Conservation (phyloP, 2,113 vertebrate species). For the Myotis yumanensis region DNA sequence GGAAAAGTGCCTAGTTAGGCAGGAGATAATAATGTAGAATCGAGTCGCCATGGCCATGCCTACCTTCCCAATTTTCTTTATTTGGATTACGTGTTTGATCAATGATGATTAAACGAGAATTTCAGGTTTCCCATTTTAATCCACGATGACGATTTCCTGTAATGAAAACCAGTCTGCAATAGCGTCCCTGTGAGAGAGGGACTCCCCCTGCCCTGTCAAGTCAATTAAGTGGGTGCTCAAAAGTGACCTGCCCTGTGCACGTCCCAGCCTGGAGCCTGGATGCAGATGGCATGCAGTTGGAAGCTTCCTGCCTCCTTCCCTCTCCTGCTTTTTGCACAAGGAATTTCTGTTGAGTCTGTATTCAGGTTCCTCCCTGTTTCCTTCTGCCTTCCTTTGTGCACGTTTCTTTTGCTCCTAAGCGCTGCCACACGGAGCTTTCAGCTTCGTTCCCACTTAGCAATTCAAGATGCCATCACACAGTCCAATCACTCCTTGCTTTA, state of each 20-base stretch:
- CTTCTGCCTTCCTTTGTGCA: slow-evolving; percentile 32
- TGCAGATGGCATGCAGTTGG: slow-evolving; percentile 68
- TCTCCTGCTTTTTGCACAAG: slow-evolving; percentile 60
- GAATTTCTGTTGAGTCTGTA: slow-evolving; percentile 44
- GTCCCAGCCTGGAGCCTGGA: slow-evolving; percentile 74
- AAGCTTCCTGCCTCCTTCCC: slow-evolving; percentile 3
- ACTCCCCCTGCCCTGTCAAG: slow-evolving; percentile 59
- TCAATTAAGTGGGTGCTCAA: slow-evolving; percentile 83
- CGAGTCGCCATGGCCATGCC: slow-evolving; percentile 74
- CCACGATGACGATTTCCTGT: slow-evolving; percentile 77
- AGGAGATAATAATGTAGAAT: slow-evolving; percentile 81
- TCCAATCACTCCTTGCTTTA: neutral
- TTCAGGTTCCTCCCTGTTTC: slow-evolving; percentile 37
- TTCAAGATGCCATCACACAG: slow-evolving; percentile 63
- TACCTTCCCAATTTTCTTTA: slow-evolving; percentile 82
- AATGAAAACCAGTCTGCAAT: slow-evolving; percentile 80
- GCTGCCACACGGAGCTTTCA: slow-evolving; percentile 10
- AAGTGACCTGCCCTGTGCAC: slow-evolving; percentile 78
- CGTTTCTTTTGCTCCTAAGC: neutral
- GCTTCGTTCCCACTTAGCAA: slow-evolving; percentile 33
- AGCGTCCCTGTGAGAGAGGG: slow-evolving; percentile 66
- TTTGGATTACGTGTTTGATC: slow-evolving; percentile 82
- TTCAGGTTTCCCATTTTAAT: slow-evolving; percentile 82
- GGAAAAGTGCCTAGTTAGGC: slow-evolving; percentile 87
- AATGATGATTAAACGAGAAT: slow-evolving; percentile 83